Evolutionary conservation across 2,888 invertebrate genomes (phyloP).

Genomic region (Coecobrya sp.): DNA sequence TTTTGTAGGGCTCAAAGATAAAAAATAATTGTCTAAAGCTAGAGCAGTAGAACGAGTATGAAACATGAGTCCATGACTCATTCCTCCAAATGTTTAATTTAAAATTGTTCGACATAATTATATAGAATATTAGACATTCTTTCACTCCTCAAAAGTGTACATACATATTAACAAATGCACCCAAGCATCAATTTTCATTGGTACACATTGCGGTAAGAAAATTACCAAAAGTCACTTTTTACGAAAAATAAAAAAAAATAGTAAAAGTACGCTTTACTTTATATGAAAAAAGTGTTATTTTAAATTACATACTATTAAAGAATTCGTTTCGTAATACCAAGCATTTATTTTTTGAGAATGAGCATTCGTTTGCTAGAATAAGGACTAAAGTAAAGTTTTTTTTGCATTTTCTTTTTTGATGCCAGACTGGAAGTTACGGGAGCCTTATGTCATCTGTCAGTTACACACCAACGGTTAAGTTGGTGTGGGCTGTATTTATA

Average conservation of each 20-base stretch:
- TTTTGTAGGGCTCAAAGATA: neutral
- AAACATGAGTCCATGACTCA: neutral
- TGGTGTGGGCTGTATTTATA: neutral
- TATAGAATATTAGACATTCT: too few relatives aligned
- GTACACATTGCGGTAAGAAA: neutral
- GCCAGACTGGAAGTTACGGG: constrained; percentile 50
- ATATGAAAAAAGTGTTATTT: too few relatives aligned
- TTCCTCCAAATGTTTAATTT: neutral
- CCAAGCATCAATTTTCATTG: neutral
- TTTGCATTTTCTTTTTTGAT: neutral
- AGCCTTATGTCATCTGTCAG: constrained; percentile 72
- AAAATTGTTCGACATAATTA: neutral
- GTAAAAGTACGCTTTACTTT: too few relatives aligned
- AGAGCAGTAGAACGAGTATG: neutral
- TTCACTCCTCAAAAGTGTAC: neutral
- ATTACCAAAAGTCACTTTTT: constrained; percentile 30
- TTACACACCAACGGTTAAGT: constrained; percentile 60
- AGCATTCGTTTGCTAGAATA: neutral
- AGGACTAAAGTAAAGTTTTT: neutral
- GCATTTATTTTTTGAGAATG: neutral
- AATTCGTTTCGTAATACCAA: neutral
- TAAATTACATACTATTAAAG: neutral
- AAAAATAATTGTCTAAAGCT: neutral
- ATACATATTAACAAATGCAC: neutral
- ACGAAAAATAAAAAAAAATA: neutral